phyloP scores from a whole-genome alignment of 2,113 vertebrate genomes.

The Thalassoma bifasciatum region DNA sequence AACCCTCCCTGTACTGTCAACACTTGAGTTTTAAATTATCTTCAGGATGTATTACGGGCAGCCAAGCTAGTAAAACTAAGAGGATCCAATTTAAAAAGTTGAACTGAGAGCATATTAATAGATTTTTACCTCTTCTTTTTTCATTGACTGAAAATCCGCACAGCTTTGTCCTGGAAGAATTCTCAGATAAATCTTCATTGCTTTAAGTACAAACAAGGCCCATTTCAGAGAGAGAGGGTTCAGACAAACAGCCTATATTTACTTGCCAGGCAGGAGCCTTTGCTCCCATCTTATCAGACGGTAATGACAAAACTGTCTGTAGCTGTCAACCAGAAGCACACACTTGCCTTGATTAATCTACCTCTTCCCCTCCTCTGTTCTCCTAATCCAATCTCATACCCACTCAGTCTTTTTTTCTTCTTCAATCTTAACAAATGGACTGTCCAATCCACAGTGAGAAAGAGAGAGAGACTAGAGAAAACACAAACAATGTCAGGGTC shows the following conservation, averaged over 20 bases:
- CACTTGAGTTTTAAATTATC: conserved; percentile 14
- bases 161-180: conserved; percentile 3
- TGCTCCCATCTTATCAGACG: conserved; percentile 39
- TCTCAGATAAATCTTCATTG: conserved; percentile 19
- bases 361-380: conserved; percentile 49
- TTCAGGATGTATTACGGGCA: conserved; percentile 43
- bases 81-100: conserved; percentile 13
- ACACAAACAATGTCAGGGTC: conserved; percentile 60
- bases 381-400: conserved; percentile 68
- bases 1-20: conserved; percentile 27
- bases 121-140: conserved; percentile 11
- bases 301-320: conserved; percentile 69
- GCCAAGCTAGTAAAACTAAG: conserved; percentile 25
- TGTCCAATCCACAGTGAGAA: conserved; percentile 36
- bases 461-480: conserved; percentile 7
- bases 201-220: conserved; percentile 13
- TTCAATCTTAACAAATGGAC: conserved; percentile 64
- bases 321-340: conserved; percentile 64
- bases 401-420: conserved; percentile 45
- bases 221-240: background rate
- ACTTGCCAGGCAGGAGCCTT: conserved; percentile 34
- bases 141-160: conserved; percentile 3
- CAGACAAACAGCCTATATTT: conserved; percentile 45
- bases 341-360: conserved; percentile 68
- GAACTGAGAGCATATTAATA: conserved; percentile 8